phyloP scores from a whole-genome alignment of 1,140 invertebrate genomes.

The Drosophila lacertosa region DNA sequence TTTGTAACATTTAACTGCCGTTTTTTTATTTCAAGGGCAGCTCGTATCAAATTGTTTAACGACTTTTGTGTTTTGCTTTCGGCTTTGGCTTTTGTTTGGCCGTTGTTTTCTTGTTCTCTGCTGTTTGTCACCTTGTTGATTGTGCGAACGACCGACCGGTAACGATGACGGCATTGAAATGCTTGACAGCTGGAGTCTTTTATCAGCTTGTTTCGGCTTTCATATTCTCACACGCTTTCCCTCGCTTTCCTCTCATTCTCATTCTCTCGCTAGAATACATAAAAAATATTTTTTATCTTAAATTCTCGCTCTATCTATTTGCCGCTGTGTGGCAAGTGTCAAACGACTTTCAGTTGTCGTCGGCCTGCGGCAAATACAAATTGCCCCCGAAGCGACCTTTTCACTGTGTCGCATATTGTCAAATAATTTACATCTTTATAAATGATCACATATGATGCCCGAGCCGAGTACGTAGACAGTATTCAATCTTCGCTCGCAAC shows the following conservation, averaged over 20 bases:
- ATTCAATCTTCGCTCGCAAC: constrained; percentile 21
- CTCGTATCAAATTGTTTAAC: constrained; percentile 76
- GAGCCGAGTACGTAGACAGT: constrained; percentile 1
- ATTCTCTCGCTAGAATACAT: neutral
- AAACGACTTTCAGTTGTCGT: constrained; percentile 63
- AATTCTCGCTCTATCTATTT: constrained; percentile 3
- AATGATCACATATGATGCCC: constrained; percentile 33
- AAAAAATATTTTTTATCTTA: constrained; percentile 1
- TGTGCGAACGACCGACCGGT: constrained; percentile 11
- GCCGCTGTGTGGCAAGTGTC: constrained; percentile 21
- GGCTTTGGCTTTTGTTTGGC: constrained; percentile 20
- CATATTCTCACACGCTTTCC: neutral
- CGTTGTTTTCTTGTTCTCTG: constrained; percentile 34
- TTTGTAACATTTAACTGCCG: constrained; percentile 15
- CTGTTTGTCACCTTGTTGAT: constrained; percentile 70
- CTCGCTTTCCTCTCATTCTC: no score
- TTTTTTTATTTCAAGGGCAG: constrained; percentile 67
- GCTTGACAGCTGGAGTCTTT: constrained; percentile 24
- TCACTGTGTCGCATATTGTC: constrained; percentile 4
- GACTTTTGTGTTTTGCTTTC: constrained; percentile 52
- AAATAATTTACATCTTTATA: constrained; percentile 36
- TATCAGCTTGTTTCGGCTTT: constrained; percentile 23
- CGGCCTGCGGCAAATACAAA: constrained; percentile 56
- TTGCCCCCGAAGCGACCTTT: constrained; percentile 23
- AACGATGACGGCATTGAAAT: constrained; percentile 64